Conservation (phyloP, 2,888 invertebrate species). For the Lithophane semibrunnea region DNA sequence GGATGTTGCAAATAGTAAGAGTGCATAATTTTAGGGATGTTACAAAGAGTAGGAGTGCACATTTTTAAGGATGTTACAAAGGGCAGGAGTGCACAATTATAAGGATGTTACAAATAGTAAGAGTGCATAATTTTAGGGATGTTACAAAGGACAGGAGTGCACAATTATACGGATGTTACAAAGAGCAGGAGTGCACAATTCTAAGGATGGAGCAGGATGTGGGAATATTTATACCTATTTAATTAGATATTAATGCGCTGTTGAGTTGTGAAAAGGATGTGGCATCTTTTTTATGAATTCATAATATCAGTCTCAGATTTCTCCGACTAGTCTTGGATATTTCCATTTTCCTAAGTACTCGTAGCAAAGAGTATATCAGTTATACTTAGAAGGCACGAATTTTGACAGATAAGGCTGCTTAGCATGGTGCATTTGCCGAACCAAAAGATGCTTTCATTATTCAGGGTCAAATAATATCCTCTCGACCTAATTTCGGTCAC, state of each 20-base stretch:
- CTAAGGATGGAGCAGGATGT: no score
- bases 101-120: no score
- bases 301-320: no score
- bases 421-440: neutral
- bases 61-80: neutral
- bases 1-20: no score
- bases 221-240: no score
- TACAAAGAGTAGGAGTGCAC: neutral
- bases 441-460: neutral
- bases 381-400: neutral
- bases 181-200: no score
- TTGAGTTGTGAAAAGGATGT: no score
- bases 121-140: neutral
- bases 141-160: neutral
- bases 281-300: no score
- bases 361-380: no score
- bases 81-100: neutral
- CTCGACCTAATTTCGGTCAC: neutral
- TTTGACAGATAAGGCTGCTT: neutral
- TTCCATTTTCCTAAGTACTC: neutral
- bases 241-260: no score
- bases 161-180: neutral
- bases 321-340: neutral
- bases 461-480: slow-evolving; percentile 3
- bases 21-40: neutral